phyloP scores from a whole-genome alignment of 37 sponge, comb jelly and placozoan genomes.

The Mnemiopsis leidyi region DNA sequence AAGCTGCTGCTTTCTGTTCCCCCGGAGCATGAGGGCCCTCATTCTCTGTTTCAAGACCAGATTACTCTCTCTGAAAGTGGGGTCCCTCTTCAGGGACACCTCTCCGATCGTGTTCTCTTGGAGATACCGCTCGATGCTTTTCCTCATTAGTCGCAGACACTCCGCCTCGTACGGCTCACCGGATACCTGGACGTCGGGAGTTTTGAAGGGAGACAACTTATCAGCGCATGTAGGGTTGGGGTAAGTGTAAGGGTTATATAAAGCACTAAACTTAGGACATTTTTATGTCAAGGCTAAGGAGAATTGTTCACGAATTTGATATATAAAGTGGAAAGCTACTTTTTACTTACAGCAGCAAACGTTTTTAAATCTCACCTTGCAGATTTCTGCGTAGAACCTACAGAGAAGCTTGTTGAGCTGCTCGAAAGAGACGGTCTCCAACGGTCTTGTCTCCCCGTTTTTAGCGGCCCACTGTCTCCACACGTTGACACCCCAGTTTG shows the following conservation, averaged over 20 bases:
- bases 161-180: slow-evolving; percentile 65
- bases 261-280: no score
- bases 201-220: neutral
- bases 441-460: slow-evolving; percentile 40
- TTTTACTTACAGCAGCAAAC: no score
- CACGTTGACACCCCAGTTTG: slow-evolving; percentile 65
- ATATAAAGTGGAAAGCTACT: no score
- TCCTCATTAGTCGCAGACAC: slow-evolving; percentile 64
- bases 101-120: slow-evolving; percentile 65
- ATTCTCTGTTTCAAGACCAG: slow-evolving; percentile 45
- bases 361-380: slow-evolving; percentile 43
- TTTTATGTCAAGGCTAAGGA: no score
- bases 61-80: slow-evolving; percentile 61
- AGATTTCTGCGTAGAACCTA: slow-evolving; percentile 60
- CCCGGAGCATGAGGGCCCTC: slow-evolving; percentile 63
- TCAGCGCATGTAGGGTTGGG: neutral
- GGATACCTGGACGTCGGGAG: neutral
- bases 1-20: slow-evolving; percentile 61
- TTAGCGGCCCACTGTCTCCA: slow-evolving; percentile 64
- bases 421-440: slow-evolving; percentile 48
- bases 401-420: slow-evolving; percentile 61
- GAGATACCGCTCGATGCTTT: slow-evolving; percentile 60
- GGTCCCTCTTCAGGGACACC: slow-evolving; percentile 50
- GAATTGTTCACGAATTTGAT: no score
- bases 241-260: no score